A percentile compares a stretch with the other conserved stretches of the same genome.
Conservation (phyloP, 53 echinoderm and acorn worm species). For the Glandiceps talaboti region DNA sequence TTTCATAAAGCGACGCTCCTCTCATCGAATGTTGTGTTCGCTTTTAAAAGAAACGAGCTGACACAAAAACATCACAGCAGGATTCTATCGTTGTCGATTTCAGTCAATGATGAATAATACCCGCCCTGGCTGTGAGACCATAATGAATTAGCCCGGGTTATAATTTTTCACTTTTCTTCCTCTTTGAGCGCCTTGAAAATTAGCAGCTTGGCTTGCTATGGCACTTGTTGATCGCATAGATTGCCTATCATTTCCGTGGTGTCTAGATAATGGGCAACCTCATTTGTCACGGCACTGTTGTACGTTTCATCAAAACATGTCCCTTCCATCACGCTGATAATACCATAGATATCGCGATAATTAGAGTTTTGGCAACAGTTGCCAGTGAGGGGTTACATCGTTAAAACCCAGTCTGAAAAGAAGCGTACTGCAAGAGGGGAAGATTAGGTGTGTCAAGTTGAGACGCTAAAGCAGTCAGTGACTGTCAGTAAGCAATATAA, state of each 20-base stretch:
- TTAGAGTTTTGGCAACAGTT: no score
- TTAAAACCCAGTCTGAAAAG: background rate
- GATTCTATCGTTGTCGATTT: background rate
- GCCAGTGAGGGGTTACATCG: background rate
- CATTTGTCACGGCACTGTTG: background rate
- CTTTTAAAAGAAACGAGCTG: background rate
- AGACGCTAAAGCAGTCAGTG: no score
- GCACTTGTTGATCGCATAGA: background rate
- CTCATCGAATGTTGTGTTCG: background rate
- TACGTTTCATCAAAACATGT: background rate
- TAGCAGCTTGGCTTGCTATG: background rate
- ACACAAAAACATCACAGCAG: background rate
- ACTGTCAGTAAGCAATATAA: no score
- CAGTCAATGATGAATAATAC: background rate
- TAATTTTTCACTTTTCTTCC: background rate
- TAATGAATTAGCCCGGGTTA: background rate
- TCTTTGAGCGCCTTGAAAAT: background rate
- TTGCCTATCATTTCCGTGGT: background rate
- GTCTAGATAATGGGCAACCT: background rate
- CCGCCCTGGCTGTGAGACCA: background rate
- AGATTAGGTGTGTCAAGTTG: background rate
- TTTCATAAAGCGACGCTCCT: background rate
- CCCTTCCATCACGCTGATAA: background rate
- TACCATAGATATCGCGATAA: no score
- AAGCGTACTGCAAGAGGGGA: background rate